Base-by-base conservation (phyloP, 2,113 vertebrate species). In the Gnathonemus longibarbis region DNA sequence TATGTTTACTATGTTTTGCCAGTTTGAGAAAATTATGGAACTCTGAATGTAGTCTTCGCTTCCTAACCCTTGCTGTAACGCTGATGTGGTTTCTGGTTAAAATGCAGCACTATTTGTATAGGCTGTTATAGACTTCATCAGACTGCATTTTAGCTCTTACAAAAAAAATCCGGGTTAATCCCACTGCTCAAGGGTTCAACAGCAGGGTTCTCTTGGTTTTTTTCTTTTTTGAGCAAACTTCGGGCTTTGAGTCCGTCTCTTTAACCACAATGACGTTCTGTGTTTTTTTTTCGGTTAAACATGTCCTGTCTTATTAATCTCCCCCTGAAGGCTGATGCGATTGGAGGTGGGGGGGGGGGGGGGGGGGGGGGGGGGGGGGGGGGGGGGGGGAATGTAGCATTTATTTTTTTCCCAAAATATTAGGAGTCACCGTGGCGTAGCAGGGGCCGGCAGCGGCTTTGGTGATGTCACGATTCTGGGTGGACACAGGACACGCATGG, bases 391-490 rank as follows among this genome's bases (percentile, higher is more conserved):
- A 15, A 1, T 17, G 35, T 19, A 77, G 31, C 35, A 7, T 77
- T 77, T 39, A 39, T 15, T 39, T 74, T 27, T 74, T 39, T 3
- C 15, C 56, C 31, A 77, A 39, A 39, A 77, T 17, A 2, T 35
- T 17, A 39, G 10, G 70, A 42, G 74, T 39, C 27, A 46, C 70
- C n/a, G 7, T 19, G 24, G 87, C 39, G 39, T 52, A 90, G 74
- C 77, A 21, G 77, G 11, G 80, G 42, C 58, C 5, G 95, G 95
- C 96, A 93, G 94, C 93, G 95, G 94, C 95, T 94, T 95, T 95
- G 91, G 95, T 96, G 97, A 97, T 96, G 95, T 96, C 97, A 97
- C 95, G 95, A 94, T 96, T 91, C 95, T 96, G 97, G 97, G 96
- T 95, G 96, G 95, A 52, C 50, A 52, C 50, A 17, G 13, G 50